Percentiles rank a stretch among this genome's conserved stretches.
These are phyloP conservation scores for Brienomyrus brachyistius DNA, from an alignment of 2,113 vertebrate species.

Conservation along the genomic window DNA sequence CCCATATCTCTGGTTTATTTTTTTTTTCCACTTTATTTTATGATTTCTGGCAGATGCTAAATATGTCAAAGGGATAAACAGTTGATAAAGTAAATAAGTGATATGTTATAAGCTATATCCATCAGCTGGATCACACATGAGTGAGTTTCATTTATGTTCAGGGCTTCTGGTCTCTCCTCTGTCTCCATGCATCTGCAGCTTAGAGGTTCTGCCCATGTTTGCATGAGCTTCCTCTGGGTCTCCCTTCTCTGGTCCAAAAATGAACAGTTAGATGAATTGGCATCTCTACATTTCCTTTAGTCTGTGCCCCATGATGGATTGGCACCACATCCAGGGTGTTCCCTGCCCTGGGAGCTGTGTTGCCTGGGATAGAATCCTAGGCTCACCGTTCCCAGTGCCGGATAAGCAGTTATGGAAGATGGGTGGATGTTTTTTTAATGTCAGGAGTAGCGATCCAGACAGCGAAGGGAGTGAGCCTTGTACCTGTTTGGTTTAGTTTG, in stretches of 20 bases:
- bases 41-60: not conserved
- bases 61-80: not conserved
- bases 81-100: not conserved
- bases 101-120: not conserved
- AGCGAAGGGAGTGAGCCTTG: not conserved
- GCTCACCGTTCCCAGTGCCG: not conserved
- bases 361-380: not conserved
- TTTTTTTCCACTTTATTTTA: not conserved
- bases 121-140: not conserved
- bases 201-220: not conserved
- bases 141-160: not conserved
- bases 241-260: not conserved
- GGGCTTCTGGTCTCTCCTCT: not conserved
- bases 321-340: not conserved
- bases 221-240: not conserved
- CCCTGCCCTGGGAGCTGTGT: not conserved
- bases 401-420: not conserved
- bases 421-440: not conserved
- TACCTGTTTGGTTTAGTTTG: not conserved
- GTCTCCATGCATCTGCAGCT: not conserved
- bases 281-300: not conserved
- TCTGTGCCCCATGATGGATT: not conserved
- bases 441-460: not conserved
- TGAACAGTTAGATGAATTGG: not conserved
- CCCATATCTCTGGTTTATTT: not conserved